Base-by-base conservation (phyloP, 2,113 vertebrate genomes). In the Carassius carassius region DNA sequence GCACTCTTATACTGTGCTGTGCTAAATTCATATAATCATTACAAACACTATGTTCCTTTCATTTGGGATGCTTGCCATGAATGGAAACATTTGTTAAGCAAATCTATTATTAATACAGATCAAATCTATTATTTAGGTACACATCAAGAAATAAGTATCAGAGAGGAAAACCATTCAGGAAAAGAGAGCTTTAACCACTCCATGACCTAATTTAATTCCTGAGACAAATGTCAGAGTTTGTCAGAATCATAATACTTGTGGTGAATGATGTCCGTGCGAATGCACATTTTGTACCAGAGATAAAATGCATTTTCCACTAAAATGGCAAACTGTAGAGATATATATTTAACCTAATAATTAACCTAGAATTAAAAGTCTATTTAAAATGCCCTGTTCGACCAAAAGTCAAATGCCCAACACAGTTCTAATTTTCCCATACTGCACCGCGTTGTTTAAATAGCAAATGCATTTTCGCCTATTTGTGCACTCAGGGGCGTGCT, bases 41-140 rank as follows among this genome's bases (percentile, higher is more conserved):
- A 86, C 78, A 73, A 84, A 47, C 70, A 56, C 25, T 17, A 8
- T 37, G 3, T 37, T 41, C 67, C 17, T 29, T 69, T 70, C 9
- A 19, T 78, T 58, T 41, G n/a, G 14, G 54, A 29, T 72, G 23
- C 47, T 44, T 72, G 25, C 76, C 67, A 60, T 23, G 8, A 72
- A 62, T 60, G 51, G 17, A 35, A 70, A 70, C 11, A 79, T 60
- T 44, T 29, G 37, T 47, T 72, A 62, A 56, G 25, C 16, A 37
- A 25, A 63, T 60, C 67, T 82, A 79, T 76, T 89, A 56, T 79
- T 54, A 58, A 63, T 79, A 63, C 3, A 60, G 19, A 21, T 60
- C 16, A 37, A 21, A 63, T 60, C 74, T 82, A 79, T 73, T 89
- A 56, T 79, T 29, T 32, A 44, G n/a, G n/a, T 3, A n/a, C 35